Percentiles rank a stretch among this genome's conserved stretches.
phyloP scores from a whole-genome alignment of 2,113 vertebrate species.

The Hypocryptadius cinnamomeus region DNA sequence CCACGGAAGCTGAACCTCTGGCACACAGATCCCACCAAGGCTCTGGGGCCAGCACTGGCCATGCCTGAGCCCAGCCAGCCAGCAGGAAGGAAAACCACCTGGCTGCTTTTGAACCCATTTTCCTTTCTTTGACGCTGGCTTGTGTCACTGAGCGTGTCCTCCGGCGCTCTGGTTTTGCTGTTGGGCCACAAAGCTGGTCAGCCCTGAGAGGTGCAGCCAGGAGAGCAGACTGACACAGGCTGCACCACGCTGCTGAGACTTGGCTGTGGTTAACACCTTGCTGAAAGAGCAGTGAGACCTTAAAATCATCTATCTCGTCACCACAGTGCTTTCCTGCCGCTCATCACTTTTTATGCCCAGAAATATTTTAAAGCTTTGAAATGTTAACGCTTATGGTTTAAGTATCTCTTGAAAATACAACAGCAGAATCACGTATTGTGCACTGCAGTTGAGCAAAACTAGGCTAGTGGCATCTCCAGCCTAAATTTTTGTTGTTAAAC shows the following conservation, averaged over 20 bases:
- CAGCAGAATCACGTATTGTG: background rate
- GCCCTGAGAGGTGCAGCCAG: accelerated
- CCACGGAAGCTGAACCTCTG: background rate
- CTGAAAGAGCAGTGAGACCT: background rate
- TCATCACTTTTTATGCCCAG: background rate
- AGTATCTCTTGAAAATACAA: background rate
- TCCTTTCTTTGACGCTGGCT: accelerated
- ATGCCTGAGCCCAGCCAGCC: background rate
- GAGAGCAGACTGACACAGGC: background rate
- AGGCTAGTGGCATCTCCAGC: background rate
- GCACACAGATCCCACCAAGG: background rate
- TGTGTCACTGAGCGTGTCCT: no score
- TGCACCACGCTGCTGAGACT: accelerated
- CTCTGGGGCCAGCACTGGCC: accelerated
- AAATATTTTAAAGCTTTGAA: background rate
- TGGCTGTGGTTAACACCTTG: background rate
- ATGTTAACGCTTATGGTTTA: background rate
- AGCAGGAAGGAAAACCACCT: background rate
- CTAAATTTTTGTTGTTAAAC: background rate
- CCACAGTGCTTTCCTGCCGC: background rate
- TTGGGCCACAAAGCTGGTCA: background rate
- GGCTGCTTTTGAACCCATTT: background rate
- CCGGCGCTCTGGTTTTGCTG: background rate
- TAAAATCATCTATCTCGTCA: background rate
- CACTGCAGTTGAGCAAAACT: background rate